Percentiles rank a stretch among this genome's conserved stretches.
phyloP scores from a whole-genome alignment of 2,888 invertebrate species.

The Sthenelais limicola region DNA sequence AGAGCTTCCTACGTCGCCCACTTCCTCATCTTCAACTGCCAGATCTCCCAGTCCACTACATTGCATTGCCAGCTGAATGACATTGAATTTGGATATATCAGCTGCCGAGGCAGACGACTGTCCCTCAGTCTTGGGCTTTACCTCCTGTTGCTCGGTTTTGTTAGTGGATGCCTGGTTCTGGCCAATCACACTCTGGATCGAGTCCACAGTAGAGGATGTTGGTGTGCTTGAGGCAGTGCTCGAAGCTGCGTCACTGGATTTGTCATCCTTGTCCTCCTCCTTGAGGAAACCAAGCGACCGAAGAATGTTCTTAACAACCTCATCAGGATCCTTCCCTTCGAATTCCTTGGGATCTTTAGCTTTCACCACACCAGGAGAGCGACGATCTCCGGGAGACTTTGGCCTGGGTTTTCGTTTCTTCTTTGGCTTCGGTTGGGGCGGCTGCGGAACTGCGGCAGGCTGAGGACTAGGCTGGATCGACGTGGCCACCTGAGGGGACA shows the following conservation, averaged over 20 bases:
- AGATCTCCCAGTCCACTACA: conserved; percentile 39
- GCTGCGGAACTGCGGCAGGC: neutral
- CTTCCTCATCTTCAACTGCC: conserved; percentile 26
- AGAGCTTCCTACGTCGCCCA: conserved; percentile 9
- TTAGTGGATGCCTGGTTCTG: conserved; percentile 33
- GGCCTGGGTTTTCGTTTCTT: conserved; percentile 30
- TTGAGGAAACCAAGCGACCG: conserved; percentile 38
- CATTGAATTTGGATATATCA: conserved; percentile 28
- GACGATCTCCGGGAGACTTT: conserved; percentile 28
- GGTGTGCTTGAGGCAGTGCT: conserved; percentile 11
- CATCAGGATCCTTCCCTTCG: conserved; percentile 38
- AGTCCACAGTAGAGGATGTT: neutral
- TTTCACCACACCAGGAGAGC: conserved; percentile 30
- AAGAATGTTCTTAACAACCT: conserved; percentile 36
- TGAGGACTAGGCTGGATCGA: neutral
- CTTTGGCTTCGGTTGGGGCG: conserved; percentile 20
- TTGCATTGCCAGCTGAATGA: conserved; percentile 37
- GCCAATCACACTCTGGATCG: neutral
- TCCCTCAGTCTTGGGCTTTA: conserved; percentile 2
- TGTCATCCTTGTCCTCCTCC: conserved; percentile 30
- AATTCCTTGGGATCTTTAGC: conserved; percentile 34
- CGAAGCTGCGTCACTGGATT: conserved; percentile 27
- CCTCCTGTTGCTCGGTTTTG: conserved; percentile 24
- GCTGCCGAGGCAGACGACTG: conserved; percentile 6
- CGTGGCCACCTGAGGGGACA: neutral